These are phyloP conservation scores for Micrasema longulum DNA, from an alignment of 1,140 invertebrate species.

Conservation along the genomic window DNA sequence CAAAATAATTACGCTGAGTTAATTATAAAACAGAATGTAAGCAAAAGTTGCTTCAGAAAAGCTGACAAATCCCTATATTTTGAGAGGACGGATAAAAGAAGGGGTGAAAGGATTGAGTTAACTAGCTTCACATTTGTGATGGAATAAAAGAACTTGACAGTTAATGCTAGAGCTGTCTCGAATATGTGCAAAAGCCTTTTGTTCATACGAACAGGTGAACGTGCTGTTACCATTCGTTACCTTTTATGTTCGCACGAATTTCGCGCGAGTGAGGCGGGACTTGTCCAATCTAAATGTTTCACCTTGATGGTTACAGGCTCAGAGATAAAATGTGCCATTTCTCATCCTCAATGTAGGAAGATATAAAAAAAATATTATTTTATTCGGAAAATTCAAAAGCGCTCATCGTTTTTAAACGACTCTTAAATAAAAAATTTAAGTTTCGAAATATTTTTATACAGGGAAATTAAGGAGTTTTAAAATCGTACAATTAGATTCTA, in stretches of 20 bases:
- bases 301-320: constrained; percentile 4
- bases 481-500: too few species aligned
- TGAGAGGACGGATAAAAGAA: background rate
- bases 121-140: constrained; percentile 8
- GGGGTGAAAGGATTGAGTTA: constrained; percentile 6
- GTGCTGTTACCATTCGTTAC: constrained; percentile 35
- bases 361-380: background rate
- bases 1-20: background rate
- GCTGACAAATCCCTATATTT: background rate
- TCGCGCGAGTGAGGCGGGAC: constrained; percentile 3
- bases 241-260: constrained; percentile 33
- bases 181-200: constrained; percentile 31
- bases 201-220: constrained; percentile 32
- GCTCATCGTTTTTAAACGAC: too few species aligned
- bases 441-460: too few species aligned
- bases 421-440: too few species aligned
- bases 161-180: constrained; percentile 13
- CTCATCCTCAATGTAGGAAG: constrained; percentile 9
- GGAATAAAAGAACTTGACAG: constrained; percentile 3
- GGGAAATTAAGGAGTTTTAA: too few species aligned
- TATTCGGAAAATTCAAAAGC: too few species aligned
- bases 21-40: too few species aligned
- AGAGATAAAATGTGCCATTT: constrained; percentile 17
- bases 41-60: too few species aligned
- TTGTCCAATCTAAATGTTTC: constrained; percentile 35